phyloP scores from a whole-genome alignment of 2,113 vertebrate genomes.

The human region GRCh38 chr3:47228001-47228500 shows the following conservation, averaged over 20 bases:
- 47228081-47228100: not conserved
- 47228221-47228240: not conserved
- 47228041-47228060: not conserved
- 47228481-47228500: not conserved
- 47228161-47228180: not conserved
- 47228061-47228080: not conserved
- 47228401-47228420: constrained; percentile 43
- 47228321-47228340: not conserved
- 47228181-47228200: not conserved
- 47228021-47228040: not conserved
- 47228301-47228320: not conserved
- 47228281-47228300: not conserved
- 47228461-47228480: not conserved
- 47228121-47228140: not conserved
- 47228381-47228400: not conserved
- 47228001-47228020: not conserved
- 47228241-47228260: not conserved
- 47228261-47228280: not conserved
- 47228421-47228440: constrained; percentile 46
- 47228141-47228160: not conserved
- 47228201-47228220: not conserved
- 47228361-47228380: constrained; percentile 15
- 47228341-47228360: not conserved
- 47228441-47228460: not conserved
- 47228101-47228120: not conserved